Conservation (phyloP, 2,113 vertebrate genomes). For the Panthera tigris region DNA sequence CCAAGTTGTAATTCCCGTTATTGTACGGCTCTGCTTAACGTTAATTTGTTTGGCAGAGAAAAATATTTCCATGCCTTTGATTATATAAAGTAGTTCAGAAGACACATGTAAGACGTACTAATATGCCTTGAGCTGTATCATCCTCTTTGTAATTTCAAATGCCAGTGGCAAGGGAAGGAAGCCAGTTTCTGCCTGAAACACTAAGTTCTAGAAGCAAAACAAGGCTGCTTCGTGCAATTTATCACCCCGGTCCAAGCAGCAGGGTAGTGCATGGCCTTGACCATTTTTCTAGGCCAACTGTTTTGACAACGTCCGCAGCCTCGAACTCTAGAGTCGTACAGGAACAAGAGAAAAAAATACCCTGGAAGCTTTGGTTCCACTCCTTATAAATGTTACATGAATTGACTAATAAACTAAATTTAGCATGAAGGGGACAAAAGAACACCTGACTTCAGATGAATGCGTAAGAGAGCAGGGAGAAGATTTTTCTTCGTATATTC, state of each 20-base stretch:
- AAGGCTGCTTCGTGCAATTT: conserved; percentile 49
- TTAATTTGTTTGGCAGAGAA: conserved; percentile 62
- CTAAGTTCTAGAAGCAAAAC: conserved; percentile 34
- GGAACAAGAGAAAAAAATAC: not conserved
- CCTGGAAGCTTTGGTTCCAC: not conserved
- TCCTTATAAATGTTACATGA: not conserved
- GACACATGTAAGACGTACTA: conserved; percentile 56
- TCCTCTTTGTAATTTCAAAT: conserved; percentile 58
- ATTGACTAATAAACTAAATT: conserved; percentile 38
- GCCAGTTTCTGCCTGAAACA: conserved; percentile 28
- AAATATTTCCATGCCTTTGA: conserved; percentile 52
- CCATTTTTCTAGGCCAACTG: conserved; percentile 69
- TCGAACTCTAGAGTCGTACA: conserved; percentile 30
- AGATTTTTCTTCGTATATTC: not conserved
- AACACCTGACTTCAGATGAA: not conserved
- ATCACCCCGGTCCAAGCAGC: conserved; percentile 53
- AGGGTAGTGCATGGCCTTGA: not conserved
- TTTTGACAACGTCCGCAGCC: conserved; percentile 19
- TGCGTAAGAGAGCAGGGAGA: not conserved
- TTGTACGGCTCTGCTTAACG: conserved; percentile 19
- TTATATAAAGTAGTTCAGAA: conserved; percentile 47
- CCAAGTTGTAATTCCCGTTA: conserved; percentile 40
- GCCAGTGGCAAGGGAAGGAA: conserved; percentile 27
- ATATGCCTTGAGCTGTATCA: conserved; percentile 42
- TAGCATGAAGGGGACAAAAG: not conserved